Evolutionary conservation across 1,140 invertebrate species (phyloP), one percentile per base, ranked within the genome.

Genomic region (Ditylenchus dipsaci): DNA sequence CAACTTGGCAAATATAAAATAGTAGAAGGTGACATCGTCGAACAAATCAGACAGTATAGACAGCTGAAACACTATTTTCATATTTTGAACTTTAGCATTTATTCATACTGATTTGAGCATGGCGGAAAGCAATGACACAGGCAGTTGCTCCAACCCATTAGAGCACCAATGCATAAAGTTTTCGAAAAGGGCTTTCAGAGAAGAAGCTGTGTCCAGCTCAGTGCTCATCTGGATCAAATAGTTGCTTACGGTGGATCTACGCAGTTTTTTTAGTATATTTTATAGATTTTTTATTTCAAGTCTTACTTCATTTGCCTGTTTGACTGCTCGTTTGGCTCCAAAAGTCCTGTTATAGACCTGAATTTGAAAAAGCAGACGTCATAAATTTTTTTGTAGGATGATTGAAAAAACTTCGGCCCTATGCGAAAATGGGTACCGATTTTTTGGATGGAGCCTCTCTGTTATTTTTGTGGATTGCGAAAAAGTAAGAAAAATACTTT

Each of bases 11-110:
- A 78, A 82, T 1, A 76, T 65, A 23, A 62, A 61, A 19, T 23
- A 58, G 63, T 80, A 79, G 21, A 66, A 66, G n/a, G 53, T n/a
- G 1, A 56, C 19, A 33, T 79, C 77, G 29, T 82, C 65, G 61
- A 79, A 82, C 15, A 82, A 57, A 69, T 79, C 77, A n/a, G 80
- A 79, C 1, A 79, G 59, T 15, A 80, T 19, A 8, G 68, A 59
- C 29, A 79, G 45, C 7, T 68, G 69, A 67, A 68, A 42, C 29
- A 29, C 15, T n/a, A n/a, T n/a, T n/a, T n/a, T n/a, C n/a, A n/a
- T n/a, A n/a, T n/a, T n/a, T n/a, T n/a, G n/a, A n/a, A n/a, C 7
- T 23, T 1, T 26, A 19, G 33, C 15, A 64, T 70, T 38, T 33
- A 27, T n/a, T 29, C 59, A 53, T 63, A 76, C 74, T 13, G 76